Base-by-base conservation (phyloP, 2,797 vertebrate genomes). In the Falco concolor region DNA sequence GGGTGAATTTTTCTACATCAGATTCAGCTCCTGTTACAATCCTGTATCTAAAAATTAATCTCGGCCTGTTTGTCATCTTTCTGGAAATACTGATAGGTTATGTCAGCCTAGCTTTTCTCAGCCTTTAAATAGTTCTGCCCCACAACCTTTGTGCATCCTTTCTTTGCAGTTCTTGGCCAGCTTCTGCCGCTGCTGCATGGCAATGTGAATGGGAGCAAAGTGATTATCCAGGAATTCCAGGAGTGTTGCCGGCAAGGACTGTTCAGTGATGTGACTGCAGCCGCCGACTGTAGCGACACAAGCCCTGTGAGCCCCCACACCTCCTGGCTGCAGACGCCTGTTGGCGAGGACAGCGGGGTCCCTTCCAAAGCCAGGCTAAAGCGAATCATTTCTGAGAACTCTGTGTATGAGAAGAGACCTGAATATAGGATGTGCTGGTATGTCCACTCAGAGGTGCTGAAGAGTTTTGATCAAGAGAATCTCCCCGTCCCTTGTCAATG, bases 191-290 rank as follows among this genome's bases (percentile, higher is more conserved):
- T 99, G 94, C 98, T 99, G 30, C 99, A 99, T 3, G 99, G 99
- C 5, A 99, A 99, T 1, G 94, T 98, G 42, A 98, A 99, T 22
- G 99, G 99, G 88, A 98, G 98, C 96, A 99, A 99, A 95, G 98
- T 98, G 64, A 99, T 99, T 96, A 99, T 99, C 97, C 98, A 96
- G 0, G 99, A 99, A 90, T 99, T 99, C 96, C 98, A 99, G 97
- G 99, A 99, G 96, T 98, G 98, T 91, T 99, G 98, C 96, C 98
- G 99, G 22, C 98, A 97, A 38, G 98, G 98, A 8, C 94, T 98
- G 80, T 93, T 97, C 27, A 27, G 77, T 4, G 65, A 42, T 0
- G 67, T 94, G 8, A 1, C 42, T 1, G 4, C 67, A 38, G 54
- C 81, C 1, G 8, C 75, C 0, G 90, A 92, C 21, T 27, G 59